Percentiles rank a stretch among this genome's conserved stretches.
Conservation (phyloP, 2,113 vertebrate species). For the Pterocles orientalis region DNA sequence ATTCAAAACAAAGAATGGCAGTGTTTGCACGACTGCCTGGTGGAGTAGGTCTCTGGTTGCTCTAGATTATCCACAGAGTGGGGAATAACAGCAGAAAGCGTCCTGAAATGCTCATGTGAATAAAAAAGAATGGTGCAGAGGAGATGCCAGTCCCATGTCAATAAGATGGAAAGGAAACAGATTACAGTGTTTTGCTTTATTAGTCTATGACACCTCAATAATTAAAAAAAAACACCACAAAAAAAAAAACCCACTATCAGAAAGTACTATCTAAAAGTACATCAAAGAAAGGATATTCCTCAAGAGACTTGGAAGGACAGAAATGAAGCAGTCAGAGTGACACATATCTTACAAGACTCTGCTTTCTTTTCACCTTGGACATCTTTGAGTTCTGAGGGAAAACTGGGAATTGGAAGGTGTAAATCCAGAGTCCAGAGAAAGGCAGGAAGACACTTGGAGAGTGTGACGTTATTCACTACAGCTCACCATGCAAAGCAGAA, state of each 20-base stretch:
- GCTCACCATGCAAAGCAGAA: background rate
- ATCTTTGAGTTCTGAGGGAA: background rate
- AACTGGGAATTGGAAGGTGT: background rate
- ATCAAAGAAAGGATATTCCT: background rate
- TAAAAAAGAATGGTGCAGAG: background rate
- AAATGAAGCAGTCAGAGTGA: background rate
- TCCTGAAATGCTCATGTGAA: background rate
- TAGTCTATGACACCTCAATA: background rate
- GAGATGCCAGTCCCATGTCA: background rate
- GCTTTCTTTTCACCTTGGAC: background rate
- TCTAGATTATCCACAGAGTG: background rate
- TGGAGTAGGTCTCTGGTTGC: background rate
- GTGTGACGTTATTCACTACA: background rate
- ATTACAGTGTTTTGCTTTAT: background rate
- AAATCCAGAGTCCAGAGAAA: background rate
- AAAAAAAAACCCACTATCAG: background rate
- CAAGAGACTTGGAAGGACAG: background rate
- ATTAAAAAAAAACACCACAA: background rate
- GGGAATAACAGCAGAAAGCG: background rate
- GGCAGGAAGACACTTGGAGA: background rate
- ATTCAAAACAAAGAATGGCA: background rate
- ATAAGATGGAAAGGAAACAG: background rate
- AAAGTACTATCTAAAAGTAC: background rate
- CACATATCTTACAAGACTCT: background rate
- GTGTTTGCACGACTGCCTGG: background rate